A percentile compares a stretch with the other conserved stretches of the same genome.
phyloP scores from a whole-genome alignment of 2,797 vertebrate species.

The Sebastes glaucus region DNA sequence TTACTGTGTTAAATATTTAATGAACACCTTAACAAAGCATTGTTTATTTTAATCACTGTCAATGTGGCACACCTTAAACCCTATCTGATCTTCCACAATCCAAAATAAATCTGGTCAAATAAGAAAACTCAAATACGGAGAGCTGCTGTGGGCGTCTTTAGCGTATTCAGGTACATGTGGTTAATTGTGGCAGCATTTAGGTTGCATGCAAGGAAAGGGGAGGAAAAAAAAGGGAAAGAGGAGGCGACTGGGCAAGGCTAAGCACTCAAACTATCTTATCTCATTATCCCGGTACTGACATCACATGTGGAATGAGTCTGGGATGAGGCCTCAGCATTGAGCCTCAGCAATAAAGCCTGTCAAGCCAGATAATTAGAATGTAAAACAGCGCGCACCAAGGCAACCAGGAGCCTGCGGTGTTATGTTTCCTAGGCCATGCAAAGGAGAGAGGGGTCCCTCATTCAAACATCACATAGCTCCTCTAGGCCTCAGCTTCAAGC shows the following conservation, averaged over 20 bases:
- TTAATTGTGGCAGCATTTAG: constrained; percentile 38
- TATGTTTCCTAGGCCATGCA: constrained; percentile 74
- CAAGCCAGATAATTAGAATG: constrained; percentile 84
- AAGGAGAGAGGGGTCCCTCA: constrained; percentile 66
- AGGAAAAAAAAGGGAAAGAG: constrained; percentile 25
- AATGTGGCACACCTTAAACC: constrained; percentile 58
- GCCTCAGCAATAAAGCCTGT: constrained; percentile 81
- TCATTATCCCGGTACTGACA: constrained; percentile 81
- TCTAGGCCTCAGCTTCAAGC: constrained; percentile 79
- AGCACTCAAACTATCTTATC: constrained; percentile 79
- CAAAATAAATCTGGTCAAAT: constrained; percentile 63
- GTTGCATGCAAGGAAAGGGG: constrained; percentile 11
- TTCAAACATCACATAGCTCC: constrained; percentile 78
- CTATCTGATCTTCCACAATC: constrained; percentile 56
- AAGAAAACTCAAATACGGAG: constrained; percentile 28
- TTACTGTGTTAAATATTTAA: constrained; percentile 83
- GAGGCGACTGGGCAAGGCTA: constrained; percentile 59
- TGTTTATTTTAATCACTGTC: constrained; percentile 83
- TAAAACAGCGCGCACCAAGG: constrained; percentile 80
- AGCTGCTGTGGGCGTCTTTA: constrained; percentile 24
- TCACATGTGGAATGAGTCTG: constrained; percentile 80
- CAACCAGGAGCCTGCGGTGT: constrained; percentile 73
- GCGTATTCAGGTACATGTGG: constrained; percentile 11
- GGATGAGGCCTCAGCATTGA: constrained; percentile 78
- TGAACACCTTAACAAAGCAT: constrained; percentile 78